phyloP scores from a whole-genome alignment of 35 echinoderm and acorn worm genomes.

The Ophiothrix spiculata region DNA sequence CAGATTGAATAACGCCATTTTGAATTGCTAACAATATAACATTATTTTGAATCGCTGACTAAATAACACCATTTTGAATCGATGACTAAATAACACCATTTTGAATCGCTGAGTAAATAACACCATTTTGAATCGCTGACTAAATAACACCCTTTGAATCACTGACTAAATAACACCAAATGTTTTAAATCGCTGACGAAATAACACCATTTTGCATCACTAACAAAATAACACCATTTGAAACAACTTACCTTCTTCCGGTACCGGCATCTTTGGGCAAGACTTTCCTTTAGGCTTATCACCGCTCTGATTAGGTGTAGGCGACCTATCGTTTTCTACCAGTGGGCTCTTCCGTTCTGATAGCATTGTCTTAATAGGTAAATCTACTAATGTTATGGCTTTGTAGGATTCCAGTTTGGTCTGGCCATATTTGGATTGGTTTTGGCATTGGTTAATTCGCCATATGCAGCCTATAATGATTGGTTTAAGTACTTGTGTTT shows the following conservation, averaged over 20 bases:
- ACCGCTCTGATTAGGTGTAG: not conserved
- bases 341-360: conserved; percentile 1
- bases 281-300: conserved; percentile 10
- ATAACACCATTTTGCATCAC: too few species aligned
- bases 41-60: too few species aligned
- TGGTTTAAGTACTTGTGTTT: conserved; percentile 59
- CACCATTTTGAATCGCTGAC: too few species aligned
- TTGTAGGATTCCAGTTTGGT: conserved; percentile 56
- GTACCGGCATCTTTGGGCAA: conserved; percentile 67
- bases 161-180: too few species aligned
- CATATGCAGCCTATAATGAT: conserved; percentile 71
- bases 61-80: too few species aligned
- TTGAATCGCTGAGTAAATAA: too few species aligned
- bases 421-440: not conserved
- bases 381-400: conserved; percentile 44
- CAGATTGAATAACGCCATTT: too few species aligned
- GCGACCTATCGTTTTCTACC: not conserved
- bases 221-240: too few species aligned
- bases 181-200: too few species aligned
- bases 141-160: too few species aligned
- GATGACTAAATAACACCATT: too few species aligned
- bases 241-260: conserved; percentile 62
- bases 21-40: too few species aligned
- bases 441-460: conserved; percentile 3
- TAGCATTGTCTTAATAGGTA: conserved; percentile 61